Evolutionary conservation across 2,797 vertebrate genomes (phyloP).

Genomic region (Distichodus sexfasciatus): DNA sequence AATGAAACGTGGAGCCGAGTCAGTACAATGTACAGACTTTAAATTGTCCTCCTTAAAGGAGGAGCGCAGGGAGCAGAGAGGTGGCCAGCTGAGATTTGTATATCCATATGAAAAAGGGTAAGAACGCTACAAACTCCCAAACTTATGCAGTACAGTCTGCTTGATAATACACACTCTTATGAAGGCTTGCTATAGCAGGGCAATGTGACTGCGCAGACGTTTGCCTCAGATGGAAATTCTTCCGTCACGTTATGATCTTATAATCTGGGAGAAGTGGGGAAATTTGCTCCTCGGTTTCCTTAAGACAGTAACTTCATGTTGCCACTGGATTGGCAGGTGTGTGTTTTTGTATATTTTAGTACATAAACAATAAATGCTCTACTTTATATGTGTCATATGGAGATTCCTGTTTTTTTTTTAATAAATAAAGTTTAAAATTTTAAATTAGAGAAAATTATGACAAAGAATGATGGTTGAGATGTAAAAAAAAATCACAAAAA

Average conservation of each 20-base stretch:
- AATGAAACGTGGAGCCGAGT: not conserved
- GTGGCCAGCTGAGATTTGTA: conserved; percentile 5
- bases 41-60: not conserved
- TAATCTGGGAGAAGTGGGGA: conserved; percentile 54
- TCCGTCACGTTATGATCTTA: conserved; percentile 51
- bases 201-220: conserved; percentile 16
- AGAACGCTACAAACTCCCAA: not conserved
- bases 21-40: conserved; percentile 1
- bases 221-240: conserved; percentile 34
- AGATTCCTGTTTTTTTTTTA: conserved; percentile 2
- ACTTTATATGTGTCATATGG: not conserved
- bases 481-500: too few species aligned
- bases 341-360: conserved; percentile 83
- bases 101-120: conserved; percentile 1
- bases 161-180: conserved; percentile 2
- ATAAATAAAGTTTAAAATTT: too few species aligned
- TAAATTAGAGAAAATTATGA: too few species aligned
- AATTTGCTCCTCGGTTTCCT: conserved; percentile 56
- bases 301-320: conserved; percentile 68
- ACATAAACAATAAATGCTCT: conserved; percentile 73
- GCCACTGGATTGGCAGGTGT: conserved; percentile 84
- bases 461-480: too few species aligned
- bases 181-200: conserved; percentile 15
- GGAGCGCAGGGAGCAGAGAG: conserved; percentile 9
- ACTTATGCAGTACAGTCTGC: conserved; percentile 16